These are phyloP conservation scores for Cetonia aurata DNA, from an alignment of 2,888 invertebrate species.

Conservation along the genomic window DNA sequence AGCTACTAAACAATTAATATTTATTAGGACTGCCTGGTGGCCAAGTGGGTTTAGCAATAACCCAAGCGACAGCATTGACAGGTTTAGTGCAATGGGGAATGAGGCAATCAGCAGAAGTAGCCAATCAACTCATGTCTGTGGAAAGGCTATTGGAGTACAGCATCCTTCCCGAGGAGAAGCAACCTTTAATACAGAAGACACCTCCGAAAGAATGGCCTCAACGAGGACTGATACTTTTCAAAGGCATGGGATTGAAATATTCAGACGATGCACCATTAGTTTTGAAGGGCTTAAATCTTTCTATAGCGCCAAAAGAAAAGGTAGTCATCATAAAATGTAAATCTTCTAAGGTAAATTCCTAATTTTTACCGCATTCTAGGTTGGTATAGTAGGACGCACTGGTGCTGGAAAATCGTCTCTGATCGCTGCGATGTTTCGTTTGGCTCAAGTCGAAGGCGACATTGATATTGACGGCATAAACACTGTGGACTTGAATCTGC, in stretches of 20 bases:
- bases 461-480: conserved; percentile 79
- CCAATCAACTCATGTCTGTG: conserved; percentile 83
- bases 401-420: conserved; percentile 88
- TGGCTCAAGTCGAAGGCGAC: conserved; percentile 74
- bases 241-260: conserved; percentile 76
- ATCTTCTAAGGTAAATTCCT: neutral
- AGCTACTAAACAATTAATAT: neutral
- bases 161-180: conserved; percentile 73
- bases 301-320: conserved; percentile 78
- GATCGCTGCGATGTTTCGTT: conserved; percentile 71
- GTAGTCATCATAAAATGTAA: conserved; percentile 61
- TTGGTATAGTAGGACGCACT: conserved; percentile 86
- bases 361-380: conserved; percentile 64
- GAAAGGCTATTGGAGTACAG: conserved; percentile 89
- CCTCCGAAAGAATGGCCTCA: conserved; percentile 78
- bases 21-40: conserved; percentile 66
- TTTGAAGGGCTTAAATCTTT: conserved; percentile 78
- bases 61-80: conserved; percentile 73
- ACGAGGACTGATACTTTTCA: conserved; percentile 74
- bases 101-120: conserved; percentile 85
- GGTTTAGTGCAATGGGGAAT: conserved; percentile 83
- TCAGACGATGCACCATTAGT: conserved; percentile 74
- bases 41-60: conserved; percentile 76
- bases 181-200: conserved; percentile 67
- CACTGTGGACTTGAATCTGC: conserved; percentile 71